These are phyloP conservation scores for Chrysolina haemoptera DNA, from an alignment of 2,888 invertebrate genomes.

Conservation along the genomic window DNA sequence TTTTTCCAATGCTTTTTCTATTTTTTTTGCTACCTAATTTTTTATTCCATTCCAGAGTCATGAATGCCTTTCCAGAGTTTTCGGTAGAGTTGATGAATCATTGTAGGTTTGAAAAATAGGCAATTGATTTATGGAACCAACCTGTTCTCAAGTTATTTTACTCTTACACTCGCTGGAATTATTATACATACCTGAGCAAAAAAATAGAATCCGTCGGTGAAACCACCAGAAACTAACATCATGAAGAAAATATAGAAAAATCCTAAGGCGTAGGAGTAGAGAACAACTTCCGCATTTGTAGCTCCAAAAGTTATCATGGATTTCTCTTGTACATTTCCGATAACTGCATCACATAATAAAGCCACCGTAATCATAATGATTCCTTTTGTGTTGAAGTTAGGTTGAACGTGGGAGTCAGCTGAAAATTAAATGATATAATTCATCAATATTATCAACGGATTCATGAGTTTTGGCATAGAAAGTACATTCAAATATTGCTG, in stretches of 20 bases:
- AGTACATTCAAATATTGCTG: no score
- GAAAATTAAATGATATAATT: constrained; percentile 59
- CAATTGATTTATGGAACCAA: no score
- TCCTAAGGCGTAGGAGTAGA: constrained; percentile 93
- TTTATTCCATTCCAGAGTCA: no score
- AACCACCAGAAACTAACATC: constrained; percentile 81
- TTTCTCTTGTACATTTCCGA: constrained; percentile 98
- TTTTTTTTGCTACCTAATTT: no score
- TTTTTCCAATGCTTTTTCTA: no score
- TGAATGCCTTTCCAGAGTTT: no score
- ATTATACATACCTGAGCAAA: constrained; percentile 77
- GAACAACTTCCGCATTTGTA: constrained; percentile 91
- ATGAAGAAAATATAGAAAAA: constrained; percentile 85
- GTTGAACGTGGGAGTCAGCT: constrained; percentile 83
- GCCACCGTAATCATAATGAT: constrained; percentile 87
- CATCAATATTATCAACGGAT: no score
- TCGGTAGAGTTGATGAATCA: no score
- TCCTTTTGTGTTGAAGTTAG: constrained; percentile 81
- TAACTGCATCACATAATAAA: constrained; percentile 92
- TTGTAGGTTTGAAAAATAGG: no score
- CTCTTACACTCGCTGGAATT: background rate
- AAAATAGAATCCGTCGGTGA: constrained; percentile 82
- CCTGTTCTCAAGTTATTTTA: no score
- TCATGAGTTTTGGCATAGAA: no score
- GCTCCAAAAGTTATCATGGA: constrained; percentile 89